These are phyloP conservation scores for Macrobrachium rosenbergii DNA, from an alignment of 1,140 invertebrate species.

Conservation along the genomic window DNA sequence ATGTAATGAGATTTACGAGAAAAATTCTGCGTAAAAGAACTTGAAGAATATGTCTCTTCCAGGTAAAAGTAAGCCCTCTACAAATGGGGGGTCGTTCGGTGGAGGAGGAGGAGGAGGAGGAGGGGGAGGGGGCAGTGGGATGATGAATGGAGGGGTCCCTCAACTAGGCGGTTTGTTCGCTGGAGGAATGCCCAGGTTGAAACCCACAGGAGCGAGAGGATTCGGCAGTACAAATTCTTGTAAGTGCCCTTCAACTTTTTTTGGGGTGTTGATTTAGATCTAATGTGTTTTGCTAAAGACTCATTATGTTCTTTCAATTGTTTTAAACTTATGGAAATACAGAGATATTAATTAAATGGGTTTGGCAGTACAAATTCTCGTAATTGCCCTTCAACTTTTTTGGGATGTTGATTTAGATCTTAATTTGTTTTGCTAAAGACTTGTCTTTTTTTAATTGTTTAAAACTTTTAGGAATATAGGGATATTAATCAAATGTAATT, in stretches of 20 bases:
- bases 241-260: constrained; percentile 13
- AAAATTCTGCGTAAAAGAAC: neutral
- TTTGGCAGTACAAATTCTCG: constrained; percentile 54
- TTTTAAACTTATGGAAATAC: no score
- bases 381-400: constrained; percentile 10
- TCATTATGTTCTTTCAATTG: no score
- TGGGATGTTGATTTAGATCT: no score
- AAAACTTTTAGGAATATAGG: no score
- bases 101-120: constrained; percentile 68
- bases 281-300: no score
- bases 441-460: no score
- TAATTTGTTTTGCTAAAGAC: no score
- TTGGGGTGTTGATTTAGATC: no score
- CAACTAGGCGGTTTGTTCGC: constrained; percentile 84
- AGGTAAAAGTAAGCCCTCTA: constrained; percentile 66
- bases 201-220: constrained; percentile 77
- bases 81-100: constrained; percentile 46
- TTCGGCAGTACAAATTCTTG: constrained; percentile 54
- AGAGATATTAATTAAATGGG: no score
- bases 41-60: constrained; percentile 14
- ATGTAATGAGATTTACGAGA: no score
- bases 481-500: no score
- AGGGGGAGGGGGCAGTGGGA: constrained; percentile 55
- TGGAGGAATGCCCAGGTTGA: constrained; percentile 89
- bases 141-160: constrained; percentile 67